These are phyloP conservation scores for Arenaria interpres DNA, from an alignment of 2,113 vertebrate genomes.

Conservation along the genomic window DNA sequence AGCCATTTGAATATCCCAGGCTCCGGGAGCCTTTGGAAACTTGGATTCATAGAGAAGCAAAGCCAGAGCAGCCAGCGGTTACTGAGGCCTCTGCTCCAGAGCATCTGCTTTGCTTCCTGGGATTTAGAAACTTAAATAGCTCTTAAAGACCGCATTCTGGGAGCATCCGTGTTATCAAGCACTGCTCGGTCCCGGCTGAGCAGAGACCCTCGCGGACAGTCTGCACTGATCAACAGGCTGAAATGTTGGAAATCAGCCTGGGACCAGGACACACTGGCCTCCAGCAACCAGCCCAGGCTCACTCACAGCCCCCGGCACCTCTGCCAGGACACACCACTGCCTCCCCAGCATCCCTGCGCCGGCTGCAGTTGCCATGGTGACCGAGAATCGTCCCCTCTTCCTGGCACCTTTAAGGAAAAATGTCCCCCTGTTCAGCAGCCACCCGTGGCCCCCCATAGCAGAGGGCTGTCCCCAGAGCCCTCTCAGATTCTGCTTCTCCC, in stretches of 20 bases:
- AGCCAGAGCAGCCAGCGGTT: background rate
- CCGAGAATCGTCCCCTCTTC: background rate
- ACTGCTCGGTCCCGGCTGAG: background rate
- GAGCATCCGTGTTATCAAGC: background rate
- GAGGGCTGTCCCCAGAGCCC: background rate
- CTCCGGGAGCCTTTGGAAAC: background rate
- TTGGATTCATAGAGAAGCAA: background rate
- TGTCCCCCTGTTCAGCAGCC: background rate
- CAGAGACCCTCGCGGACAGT: background rate
- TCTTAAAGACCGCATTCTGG: background rate
- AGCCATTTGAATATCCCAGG: background rate
- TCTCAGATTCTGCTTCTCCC: background rate
- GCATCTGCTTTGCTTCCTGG: background rate
- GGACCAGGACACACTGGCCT: background rate
- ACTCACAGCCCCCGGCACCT: background rate
- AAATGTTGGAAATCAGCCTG: background rate
- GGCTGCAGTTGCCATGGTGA: constrained; percentile 18
- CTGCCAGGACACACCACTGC: background rate
- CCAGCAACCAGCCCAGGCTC: background rate
- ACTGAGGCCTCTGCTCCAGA: background rate
- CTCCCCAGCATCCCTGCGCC: background rate
- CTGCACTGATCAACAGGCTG: background rate
- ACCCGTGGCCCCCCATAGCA: background rate
- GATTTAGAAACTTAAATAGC: background rate
- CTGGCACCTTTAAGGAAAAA: background rate